Conservation (phyloP, 2,888 invertebrate species). For the Scaptomyza polygonia region DNA sequence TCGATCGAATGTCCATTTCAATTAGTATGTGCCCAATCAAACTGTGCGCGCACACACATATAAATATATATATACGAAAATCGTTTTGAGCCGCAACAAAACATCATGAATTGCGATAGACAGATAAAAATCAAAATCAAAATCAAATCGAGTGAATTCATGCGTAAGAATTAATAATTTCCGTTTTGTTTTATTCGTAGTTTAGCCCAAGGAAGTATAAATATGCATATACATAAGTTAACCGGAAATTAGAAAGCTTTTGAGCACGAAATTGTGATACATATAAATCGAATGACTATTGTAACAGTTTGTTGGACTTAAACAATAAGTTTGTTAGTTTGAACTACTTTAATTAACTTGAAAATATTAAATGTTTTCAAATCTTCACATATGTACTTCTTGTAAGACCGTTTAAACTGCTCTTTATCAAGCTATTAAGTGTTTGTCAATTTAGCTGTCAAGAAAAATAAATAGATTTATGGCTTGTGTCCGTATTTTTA, state of each 20-base stretch:
- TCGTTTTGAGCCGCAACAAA: constrained; percentile 31
- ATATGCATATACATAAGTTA: constrained; percentile 13
- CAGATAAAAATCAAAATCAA: constrained; percentile 71
- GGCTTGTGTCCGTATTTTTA: background rate
- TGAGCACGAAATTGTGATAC: constrained; percentile 23
- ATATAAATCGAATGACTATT: constrained; percentile 1
- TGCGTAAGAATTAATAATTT: constrained; percentile 77
- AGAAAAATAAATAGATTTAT: background rate
- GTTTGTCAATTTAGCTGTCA: constrained; percentile 3
- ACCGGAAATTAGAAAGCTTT: constrained; percentile 54
- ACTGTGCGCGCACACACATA: constrained; percentile 22
- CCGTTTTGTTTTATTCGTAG: constrained; percentile 53
- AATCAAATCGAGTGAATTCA: constrained; percentile 75
- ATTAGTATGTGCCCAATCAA: constrained; percentile 60
- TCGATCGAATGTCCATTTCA: constrained; percentile 46
- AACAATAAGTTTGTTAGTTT: background rate
- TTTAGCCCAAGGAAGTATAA: constrained; percentile 28
- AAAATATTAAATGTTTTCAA: too few species aligned
- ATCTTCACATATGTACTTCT: too few species aligned
- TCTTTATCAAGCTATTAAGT: background rate
- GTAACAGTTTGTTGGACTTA: background rate
- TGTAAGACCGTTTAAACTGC: background rate
- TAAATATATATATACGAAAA: constrained; percentile 25
- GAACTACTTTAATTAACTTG: too few species aligned
- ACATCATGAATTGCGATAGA: constrained; percentile 47